phyloP scores from a whole-genome alignment of 2,113 vertebrate genomes.

The Cynocephalus volans region DNA sequence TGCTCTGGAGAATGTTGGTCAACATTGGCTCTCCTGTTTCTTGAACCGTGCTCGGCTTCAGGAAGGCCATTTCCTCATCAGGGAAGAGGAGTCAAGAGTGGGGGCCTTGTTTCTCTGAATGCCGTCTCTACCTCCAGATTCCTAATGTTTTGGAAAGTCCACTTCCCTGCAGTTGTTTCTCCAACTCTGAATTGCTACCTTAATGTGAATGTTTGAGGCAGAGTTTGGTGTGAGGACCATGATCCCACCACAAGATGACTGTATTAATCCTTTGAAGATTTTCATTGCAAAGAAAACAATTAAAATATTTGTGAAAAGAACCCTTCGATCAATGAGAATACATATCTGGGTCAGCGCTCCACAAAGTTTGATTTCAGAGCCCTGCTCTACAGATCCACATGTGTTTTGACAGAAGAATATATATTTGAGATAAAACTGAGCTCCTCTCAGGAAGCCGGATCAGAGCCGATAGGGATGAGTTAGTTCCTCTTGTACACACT shows the following conservation, averaged over 20 bases:
- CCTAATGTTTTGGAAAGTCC: rapidly evolving
- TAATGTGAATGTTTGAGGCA: rapidly evolving
- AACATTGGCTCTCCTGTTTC: background rate
- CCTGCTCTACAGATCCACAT: background rate
- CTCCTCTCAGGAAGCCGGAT: background rate
- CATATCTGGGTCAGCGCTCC: background rate
- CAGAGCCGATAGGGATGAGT: rapidly evolving
- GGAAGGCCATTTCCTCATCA: background rate
- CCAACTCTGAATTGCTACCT: rapidly evolving
- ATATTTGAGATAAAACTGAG: background rate
- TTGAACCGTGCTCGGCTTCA: background rate
- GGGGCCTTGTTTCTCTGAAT: background rate
- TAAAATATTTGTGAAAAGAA: background rate
- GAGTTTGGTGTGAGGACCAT: background rate
- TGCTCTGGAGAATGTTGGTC: background rate
- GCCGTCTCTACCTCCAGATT: background rate
- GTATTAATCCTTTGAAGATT: background rate
- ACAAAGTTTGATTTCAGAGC: background rate
- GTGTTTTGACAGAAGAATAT: background rate
- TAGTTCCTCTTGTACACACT: rapidly evolving
- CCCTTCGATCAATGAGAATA: background rate
- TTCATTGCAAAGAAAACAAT: background rate
- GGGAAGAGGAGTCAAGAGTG: background rate
- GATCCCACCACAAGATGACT: background rate
- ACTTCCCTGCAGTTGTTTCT: rapidly evolving